Percentiles rank a stretch among this genome's conserved stretches.
Conservation (phyloP, 2,113 vertebrate genomes). For the Hymenochirus boettgeri region DNA sequence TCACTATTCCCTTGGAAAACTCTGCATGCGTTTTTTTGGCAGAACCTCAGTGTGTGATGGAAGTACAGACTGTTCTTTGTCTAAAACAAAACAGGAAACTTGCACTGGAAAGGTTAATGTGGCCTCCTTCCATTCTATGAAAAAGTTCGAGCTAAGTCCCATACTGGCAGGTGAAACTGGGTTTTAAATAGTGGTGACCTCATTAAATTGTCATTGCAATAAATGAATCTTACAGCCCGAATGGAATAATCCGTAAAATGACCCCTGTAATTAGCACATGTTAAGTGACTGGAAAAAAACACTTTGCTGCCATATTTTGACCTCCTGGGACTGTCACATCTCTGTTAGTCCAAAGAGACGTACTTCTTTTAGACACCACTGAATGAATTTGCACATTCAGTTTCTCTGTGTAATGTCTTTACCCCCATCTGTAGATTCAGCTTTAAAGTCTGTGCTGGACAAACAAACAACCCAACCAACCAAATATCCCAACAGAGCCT, state of each 20-base stretch:
- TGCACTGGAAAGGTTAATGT: conserved; percentile 19
- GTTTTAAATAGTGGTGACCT: neutral
- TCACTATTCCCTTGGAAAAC: conserved; percentile 19
- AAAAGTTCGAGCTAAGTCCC: neutral
- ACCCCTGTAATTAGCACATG: no score
- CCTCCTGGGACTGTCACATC: no score
- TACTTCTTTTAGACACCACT: no score
- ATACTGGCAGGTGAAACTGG: conserved; percentile 22
- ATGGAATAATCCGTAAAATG: neutral
- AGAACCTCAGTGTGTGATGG: conserved; percentile 6
- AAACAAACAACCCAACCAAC: no score
- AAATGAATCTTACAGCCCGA: neutral
- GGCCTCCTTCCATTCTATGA: conserved; percentile 8
- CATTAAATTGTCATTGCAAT: neutral
- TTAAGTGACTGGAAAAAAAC: no score
- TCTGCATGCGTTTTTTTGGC: conserved; percentile 19
- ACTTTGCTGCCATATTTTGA: no score
- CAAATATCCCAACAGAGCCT: no score
- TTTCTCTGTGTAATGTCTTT: no score
- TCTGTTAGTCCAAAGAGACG: no score
- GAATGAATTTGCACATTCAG: no score
- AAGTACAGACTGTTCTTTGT: conserved; percentile 39
- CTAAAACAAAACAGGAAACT: conserved; percentile 40
- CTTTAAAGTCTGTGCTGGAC: no score
- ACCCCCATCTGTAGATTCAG: no score